A percentile compares a stretch with the other conserved stretches of the same genome.
Conservation (phyloP, 2,888 invertebrate genomes). For the Disparrhopalites patrizii region DNA sequence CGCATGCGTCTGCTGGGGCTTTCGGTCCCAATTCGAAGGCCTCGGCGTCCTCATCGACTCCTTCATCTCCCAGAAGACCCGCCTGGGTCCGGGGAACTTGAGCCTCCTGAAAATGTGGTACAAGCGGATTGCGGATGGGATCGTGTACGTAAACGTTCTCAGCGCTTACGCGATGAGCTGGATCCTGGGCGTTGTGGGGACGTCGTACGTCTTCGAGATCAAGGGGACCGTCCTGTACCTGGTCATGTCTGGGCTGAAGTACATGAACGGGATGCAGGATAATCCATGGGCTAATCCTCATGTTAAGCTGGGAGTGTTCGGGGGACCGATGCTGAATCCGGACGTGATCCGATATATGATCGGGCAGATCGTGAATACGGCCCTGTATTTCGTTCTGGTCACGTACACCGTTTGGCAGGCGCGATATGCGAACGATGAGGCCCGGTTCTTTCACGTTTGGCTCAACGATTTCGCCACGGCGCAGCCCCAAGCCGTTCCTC, state of each 20-base stretch:
- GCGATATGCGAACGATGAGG: conserved; percentile 34
- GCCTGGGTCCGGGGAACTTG: conserved; percentile 25
- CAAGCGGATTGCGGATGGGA: conserved; percentile 34
- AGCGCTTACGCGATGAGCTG: conserved; percentile 33
- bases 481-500: too few species aligned
- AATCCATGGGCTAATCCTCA: too few species aligned
- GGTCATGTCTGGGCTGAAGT: too few species aligned
- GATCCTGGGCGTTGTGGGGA: conserved; percentile 17
- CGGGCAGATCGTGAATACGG: conserved; percentile 27
- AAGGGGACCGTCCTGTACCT: too few species aligned
- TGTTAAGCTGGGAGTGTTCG: too few species aligned
- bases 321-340: conserved; percentile 18
- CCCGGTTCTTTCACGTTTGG: conserved; percentile 39
- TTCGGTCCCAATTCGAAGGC: conserved; percentile 31
- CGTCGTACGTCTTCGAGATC: not conserved
- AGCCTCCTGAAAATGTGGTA: conserved; percentile 37
- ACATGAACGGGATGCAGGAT: too few species aligned
- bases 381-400: conserved; percentile 23
- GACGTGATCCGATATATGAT: conserved; percentile 26
- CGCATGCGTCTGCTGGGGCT: conserved; percentile 34
- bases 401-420: conserved; percentile 40
- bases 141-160: conserved; percentile 28
- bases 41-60: conserved; percentile 30
- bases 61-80: conserved; percentile 22
- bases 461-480: conserved; percentile 43